phyloP scores from a whole-genome alignment of 37 sponge, comb jelly and placozoan genomes.

The Mnemiopsis leidyi region DNA sequence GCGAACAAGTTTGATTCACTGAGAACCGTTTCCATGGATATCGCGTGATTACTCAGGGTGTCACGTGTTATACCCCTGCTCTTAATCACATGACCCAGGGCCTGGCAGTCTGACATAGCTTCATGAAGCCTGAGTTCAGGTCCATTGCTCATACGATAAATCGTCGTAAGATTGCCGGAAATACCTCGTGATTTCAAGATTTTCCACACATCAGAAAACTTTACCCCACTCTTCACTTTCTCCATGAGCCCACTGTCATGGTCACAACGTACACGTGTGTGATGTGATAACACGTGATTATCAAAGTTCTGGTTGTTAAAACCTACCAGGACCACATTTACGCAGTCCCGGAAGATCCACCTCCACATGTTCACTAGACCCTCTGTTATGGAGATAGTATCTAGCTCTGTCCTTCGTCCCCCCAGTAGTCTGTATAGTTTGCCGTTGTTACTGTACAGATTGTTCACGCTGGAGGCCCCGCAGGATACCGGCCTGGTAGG shows the following conservation, averaged over 20 bases:
- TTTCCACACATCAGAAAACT: background rate
- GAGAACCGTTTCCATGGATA: background rate
- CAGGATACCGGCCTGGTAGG: too few relatives aligned
- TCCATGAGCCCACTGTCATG: background rate
- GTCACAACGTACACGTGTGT: background rate
- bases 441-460: too few relatives aligned
- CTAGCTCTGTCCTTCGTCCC: too few relatives aligned
- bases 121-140: background rate
- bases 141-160: background rate
- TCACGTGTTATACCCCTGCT: background rate
- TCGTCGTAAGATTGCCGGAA: background rate
- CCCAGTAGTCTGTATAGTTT: too few relatives aligned
- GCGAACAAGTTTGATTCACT: background rate
- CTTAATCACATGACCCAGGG: background rate
- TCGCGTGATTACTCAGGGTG: background rate
- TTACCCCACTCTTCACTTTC: background rate
- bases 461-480: too few relatives aligned
- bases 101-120: background rate
- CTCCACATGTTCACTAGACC: background rate
- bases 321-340: background rate
- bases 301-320: background rate
- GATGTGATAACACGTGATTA: background rate
- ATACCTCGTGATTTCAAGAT: background rate
- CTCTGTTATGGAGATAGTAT: background rate
- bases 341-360: background rate